These are phyloP conservation scores for Alcedo atthis DNA, from an alignment of 2,797 vertebrate genomes.

Conservation along the genomic window DNA sequence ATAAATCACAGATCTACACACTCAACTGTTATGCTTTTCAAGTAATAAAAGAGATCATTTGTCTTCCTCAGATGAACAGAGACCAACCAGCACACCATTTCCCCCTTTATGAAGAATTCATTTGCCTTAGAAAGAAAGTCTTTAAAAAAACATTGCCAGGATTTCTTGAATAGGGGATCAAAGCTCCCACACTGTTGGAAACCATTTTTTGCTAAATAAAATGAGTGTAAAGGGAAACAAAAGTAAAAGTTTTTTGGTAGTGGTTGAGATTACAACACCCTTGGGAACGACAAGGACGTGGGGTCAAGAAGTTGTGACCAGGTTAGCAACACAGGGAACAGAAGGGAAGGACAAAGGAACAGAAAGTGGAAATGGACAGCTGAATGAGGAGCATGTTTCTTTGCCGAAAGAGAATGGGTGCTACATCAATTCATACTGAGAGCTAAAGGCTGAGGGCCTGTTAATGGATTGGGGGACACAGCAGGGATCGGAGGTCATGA, in stretches of 20 bases:
- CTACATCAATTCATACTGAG: slow-evolving; percentile 93
- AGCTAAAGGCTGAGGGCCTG: slow-evolving; percentile 80
- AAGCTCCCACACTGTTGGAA: slow-evolving; percentile 67
- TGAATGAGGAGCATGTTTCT: slow-evolving; percentile 91
- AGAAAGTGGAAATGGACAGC: slow-evolving; percentile 87
- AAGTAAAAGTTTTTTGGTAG: slow-evolving; percentile 62
- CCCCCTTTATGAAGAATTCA: slow-evolving; percentile 54
- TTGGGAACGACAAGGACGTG: slow-evolving; percentile 64
- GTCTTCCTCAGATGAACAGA: slow-evolving; percentile 65
- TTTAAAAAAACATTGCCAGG: slow-evolving; percentile 61
- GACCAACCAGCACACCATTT: slow-evolving; percentile 21
- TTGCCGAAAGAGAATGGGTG: slow-evolving; percentile 87
- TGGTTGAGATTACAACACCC: slow-evolving; percentile 34
- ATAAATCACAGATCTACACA: slow-evolving; percentile 52
- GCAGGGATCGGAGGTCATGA: slow-evolving; percentile 93
- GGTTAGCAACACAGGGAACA: slow-evolving; percentile 84
- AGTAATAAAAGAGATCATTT: slow-evolving; percentile 65
- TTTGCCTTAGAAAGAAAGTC: slow-evolving; percentile 64
- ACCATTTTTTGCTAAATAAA: slow-evolving; percentile 55
- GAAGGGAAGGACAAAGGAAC: slow-evolving; percentile 86
- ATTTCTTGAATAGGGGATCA: slow-evolving; percentile 60
- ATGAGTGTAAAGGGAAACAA: slow-evolving; percentile 27
- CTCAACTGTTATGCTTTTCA: slow-evolving; percentile 51
- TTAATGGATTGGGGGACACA: slow-evolving; percentile 91
- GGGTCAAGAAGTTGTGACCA: slow-evolving; percentile 89